Conservation (phyloP, 1,140 invertebrate genomes). For the Thaumatotibia leucotreta region DNA sequence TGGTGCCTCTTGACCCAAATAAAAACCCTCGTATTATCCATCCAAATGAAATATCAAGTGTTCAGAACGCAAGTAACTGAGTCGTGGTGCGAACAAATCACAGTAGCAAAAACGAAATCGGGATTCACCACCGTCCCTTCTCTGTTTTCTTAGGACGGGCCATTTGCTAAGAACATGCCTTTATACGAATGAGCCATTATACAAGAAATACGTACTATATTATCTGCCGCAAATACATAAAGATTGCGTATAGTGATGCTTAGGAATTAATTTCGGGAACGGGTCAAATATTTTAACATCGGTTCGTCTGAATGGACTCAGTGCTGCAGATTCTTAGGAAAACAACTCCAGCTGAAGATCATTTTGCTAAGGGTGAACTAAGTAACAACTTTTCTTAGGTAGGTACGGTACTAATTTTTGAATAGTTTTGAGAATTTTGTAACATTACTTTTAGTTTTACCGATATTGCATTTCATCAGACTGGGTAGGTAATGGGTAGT, state of each 20-base stretch:
- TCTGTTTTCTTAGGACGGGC: constrained; percentile 18
- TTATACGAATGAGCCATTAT: constrained; percentile 24
- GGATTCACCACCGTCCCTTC: constrained; percentile 5
- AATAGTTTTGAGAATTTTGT: too few relatives aligned
- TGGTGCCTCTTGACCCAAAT: background rate
- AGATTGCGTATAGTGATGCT: background rate
- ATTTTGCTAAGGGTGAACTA: background rate
- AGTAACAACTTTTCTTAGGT: too few relatives aligned
- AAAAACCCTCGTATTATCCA: constrained; percentile 6
- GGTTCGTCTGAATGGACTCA: background rate
- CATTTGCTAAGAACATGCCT: constrained; percentile 14
- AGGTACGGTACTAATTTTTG: too few relatives aligned
- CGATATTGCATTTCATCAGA: too few relatives aligned
- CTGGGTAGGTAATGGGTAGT: too few relatives aligned
- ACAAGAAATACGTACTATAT: constrained; percentile 7
- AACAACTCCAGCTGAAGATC: background rate
- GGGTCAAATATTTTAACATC: constrained; percentile 3
- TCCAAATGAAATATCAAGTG: constrained; percentile 12
- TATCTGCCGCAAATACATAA: background rate
- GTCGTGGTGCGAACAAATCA: constrained; percentile 9
- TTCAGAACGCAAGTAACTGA: constrained; percentile 5
- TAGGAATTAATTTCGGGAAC: background rate
- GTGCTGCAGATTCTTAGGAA: background rate
- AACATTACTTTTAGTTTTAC: too few relatives aligned
- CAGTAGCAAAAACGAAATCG: constrained; percentile 10